phyloP scores from a whole-genome alignment of 2,113 vertebrate species.

The Martes martes region DNA sequence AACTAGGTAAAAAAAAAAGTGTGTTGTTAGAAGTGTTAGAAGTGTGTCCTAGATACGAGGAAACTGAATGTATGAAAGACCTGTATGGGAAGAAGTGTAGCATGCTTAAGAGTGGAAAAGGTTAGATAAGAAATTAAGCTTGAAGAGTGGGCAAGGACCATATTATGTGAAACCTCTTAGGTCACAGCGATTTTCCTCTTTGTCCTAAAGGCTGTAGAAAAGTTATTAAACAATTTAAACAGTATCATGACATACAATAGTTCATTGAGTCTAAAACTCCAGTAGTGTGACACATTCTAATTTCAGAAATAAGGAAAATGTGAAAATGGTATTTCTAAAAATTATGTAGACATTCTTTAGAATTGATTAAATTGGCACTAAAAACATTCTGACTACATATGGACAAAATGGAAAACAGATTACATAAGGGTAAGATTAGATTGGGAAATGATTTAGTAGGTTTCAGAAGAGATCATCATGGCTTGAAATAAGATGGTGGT shows the following conservation, averaged over 20 bases:
- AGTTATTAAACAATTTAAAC: background rate
- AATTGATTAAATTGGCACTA: background rate
- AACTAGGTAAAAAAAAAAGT: background rate
- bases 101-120: background rate
- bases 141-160: background rate
- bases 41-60: background rate
- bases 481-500: background rate
- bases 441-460: background rate
- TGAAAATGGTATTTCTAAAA: background rate
- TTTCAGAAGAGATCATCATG: background rate
- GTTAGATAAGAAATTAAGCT: background rate
- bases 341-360: background rate
- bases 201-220: slow-evolving; percentile 30
- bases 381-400: background rate
- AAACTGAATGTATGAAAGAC: background rate
- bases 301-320: slow-evolving; percentile 7
- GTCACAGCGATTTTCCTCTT: background rate
- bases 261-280: background rate
- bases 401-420: background rate
- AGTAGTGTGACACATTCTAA: background rate
- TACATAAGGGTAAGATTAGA: background rate
- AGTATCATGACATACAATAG: background rate
- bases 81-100: background rate
- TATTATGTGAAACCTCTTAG: background rate
- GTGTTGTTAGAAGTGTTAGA: background rate